Evolutionary conservation across 2,888 invertebrate species (phyloP), one percentile per base, ranked within the genome.

Genomic region (Ennomos erosarius): DNA sequence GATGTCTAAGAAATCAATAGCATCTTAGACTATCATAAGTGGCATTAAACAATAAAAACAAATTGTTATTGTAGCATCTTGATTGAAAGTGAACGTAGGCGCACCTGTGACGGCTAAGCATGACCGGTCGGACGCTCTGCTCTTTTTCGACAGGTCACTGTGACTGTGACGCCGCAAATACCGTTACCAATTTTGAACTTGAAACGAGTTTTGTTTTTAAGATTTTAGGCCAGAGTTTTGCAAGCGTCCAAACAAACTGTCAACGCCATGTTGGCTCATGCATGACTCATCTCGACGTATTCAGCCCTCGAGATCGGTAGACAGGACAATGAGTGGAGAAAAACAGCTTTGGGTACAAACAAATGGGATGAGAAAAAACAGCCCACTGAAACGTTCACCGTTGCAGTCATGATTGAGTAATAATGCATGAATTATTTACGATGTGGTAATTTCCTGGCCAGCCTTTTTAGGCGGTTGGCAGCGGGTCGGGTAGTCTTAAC

Each of bases 401-500:
- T 86, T 85, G 82, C 79, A 74, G 71, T 75, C 79, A 82, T 84
- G 85, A 90, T 91, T 90, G 84, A 89, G 90, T 88, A 91, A 88
- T 90, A 88, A 84, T 84, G 77, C 78, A 88, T 88, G 89, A 89
- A 90, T 90, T 90, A 91, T 91, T 90, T 88, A 90, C 88, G 82
- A 86, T 84, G 88, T 87, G 85, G 84, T 87, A 87, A 88, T 84
- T 78, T 83, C 82, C 76, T 79, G 61, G 66, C 69, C 72, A 62
- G 72, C 85, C 86, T 78, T 87, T 87, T 88, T 84, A 75, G 86
- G 83, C 66, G 70, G 72, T 77, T 70, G 75, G 76, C 73, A 68
- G 71, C 75, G 71, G 68, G 74, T 70, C 56, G 53, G 54, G 62
- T 67, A 68, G 68, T 68, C 74, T 70, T 70, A 71, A 75, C 68